phyloP scores from a whole-genome alignment of 1,140 invertebrate genomes.

The Chrysopa pallens region DNA sequence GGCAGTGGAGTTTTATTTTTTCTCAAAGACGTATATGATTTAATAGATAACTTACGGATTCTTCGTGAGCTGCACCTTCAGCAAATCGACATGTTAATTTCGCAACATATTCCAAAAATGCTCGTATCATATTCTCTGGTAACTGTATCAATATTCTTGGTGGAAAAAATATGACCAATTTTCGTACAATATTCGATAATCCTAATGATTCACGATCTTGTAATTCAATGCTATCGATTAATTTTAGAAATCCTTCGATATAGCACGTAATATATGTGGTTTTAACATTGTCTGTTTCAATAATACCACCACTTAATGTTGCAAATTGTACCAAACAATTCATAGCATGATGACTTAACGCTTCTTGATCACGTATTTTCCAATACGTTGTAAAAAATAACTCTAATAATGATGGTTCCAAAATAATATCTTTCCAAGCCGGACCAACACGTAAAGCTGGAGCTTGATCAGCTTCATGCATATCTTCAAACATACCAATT shows the following conservation, averaged over 20 bases:
- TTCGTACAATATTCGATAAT: slow-evolving; percentile 44
- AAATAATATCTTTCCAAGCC: slow-evolving; percentile 57
- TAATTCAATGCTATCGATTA: slow-evolving; percentile 41
- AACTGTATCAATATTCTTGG: slow-evolving; percentile 21
- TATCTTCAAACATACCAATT: slow-evolving; percentile 49
- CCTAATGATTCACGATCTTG: slow-evolving; percentile 41
- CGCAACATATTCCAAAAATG: slow-evolving; percentile 42
- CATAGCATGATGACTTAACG: slow-evolving; percentile 54
- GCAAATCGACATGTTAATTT: slow-evolving; percentile 56
- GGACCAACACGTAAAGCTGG: slow-evolving; percentile 39
- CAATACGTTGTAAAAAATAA: slow-evolving; percentile 72
- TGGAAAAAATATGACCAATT: slow-evolving; percentile 44
- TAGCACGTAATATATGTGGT: slow-evolving; percentile 54
- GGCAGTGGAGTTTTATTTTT: no score
- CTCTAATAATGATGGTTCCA: slow-evolving; percentile 50
- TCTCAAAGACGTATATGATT: no score
- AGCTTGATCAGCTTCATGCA: slow-evolving; percentile 45
- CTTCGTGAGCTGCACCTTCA: slow-evolving; percentile 52
- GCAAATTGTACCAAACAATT: slow-evolving; percentile 67
- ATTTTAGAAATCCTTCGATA: slow-evolving; percentile 46
- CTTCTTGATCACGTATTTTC: slow-evolving; percentile 55
- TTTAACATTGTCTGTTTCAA: slow-evolving; percentile 35
- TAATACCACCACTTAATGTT: slow-evolving; percentile 50
- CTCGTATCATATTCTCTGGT: slow-evolving; percentile 3
- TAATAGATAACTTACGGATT: slow-evolving; percentile 33